These are phyloP conservation scores for Sarcophaga rosellei DNA, from an alignment of 2,888 invertebrate genomes.

Conservation along the genomic window DNA sequence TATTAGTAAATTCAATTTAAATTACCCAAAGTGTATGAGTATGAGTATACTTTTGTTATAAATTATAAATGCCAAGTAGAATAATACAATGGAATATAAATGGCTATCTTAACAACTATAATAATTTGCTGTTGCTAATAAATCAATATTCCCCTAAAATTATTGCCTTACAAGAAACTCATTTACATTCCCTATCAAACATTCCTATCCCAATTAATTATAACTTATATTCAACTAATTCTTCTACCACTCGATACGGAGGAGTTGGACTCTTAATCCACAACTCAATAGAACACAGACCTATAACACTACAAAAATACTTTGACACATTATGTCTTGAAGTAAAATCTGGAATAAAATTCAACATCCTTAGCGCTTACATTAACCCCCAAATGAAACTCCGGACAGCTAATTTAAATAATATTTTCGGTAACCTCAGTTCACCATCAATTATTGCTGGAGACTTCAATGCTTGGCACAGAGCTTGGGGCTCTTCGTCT, in stretches of 20 bases:
- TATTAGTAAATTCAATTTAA: no score
- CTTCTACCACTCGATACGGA: neutral
- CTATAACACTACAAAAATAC: neutral
- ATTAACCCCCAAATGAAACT: neutral
- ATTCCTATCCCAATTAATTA: conserved; percentile 9
- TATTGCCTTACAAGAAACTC: neutral
- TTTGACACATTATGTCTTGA: neutral
- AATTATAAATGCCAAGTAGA: neutral
- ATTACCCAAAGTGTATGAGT: no score
- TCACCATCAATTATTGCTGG: neutral
- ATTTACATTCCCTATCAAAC: neutral
- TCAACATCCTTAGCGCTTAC: neutral
- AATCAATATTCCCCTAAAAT: neutral
- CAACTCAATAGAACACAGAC: neutral
- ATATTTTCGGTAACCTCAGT: neutral
- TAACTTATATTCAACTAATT: neutral
- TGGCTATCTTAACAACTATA: neutral
- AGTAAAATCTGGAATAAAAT: neutral
- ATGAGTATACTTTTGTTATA: no score
- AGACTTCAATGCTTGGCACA: conserved; percentile 1
- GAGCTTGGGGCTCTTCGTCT: conserved; percentile 4
- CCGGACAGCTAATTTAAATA: neutral
- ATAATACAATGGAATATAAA: neutral
- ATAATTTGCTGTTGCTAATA: neutral
- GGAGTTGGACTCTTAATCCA: neutral